Evolutionary conservation across 2,797 vertebrate species (phyloP).

Genomic region (Holocentrus rufus): DNA sequence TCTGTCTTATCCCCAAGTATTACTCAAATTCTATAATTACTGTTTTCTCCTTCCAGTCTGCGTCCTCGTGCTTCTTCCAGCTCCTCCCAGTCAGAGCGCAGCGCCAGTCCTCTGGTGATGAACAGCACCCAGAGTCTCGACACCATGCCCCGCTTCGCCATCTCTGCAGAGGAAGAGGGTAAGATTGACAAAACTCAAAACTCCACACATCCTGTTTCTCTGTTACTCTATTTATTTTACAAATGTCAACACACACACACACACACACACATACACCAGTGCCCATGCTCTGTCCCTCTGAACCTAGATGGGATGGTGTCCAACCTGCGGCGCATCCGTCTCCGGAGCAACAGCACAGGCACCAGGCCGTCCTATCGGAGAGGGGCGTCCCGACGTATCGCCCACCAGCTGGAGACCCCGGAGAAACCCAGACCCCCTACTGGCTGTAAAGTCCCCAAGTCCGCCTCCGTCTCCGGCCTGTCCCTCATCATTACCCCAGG

Average conservation of each 20-base stretch:
- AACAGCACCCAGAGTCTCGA: constrained; percentile 89
- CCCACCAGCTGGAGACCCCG: constrained; percentile 79
- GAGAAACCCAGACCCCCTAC: constrained; percentile 80
- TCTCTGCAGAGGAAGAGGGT: constrained; percentile 90
- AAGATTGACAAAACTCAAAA: constrained; percentile 26
- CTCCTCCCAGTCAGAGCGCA: constrained; percentile 86
- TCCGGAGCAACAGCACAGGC: constrained; percentile 92
- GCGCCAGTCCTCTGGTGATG: constrained; percentile 81
- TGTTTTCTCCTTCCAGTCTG: constrained; percentile 68
- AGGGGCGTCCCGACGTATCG: constrained; percentile 81
- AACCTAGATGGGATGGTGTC: constrained; percentile 74
- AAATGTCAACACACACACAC: neutral
- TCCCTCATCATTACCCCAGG: constrained; percentile 92
- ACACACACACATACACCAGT: neutral
- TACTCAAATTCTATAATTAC: neutral
- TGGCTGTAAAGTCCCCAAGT: constrained; percentile 88
- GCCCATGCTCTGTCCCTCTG: neutral
- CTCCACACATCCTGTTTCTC: neutral
- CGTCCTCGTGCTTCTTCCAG: constrained; percentile 88
- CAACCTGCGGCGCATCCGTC: constrained; percentile 86
- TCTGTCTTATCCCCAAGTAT: neutral
- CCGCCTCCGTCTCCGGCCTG: constrained; percentile 89
- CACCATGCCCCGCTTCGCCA: constrained; percentile 88
- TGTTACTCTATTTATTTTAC: neutral
- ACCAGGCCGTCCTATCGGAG: constrained; percentile 85